Conservation (phyloP, 2,888 invertebrate genomes). For the Sialis lutaria region DNA sequence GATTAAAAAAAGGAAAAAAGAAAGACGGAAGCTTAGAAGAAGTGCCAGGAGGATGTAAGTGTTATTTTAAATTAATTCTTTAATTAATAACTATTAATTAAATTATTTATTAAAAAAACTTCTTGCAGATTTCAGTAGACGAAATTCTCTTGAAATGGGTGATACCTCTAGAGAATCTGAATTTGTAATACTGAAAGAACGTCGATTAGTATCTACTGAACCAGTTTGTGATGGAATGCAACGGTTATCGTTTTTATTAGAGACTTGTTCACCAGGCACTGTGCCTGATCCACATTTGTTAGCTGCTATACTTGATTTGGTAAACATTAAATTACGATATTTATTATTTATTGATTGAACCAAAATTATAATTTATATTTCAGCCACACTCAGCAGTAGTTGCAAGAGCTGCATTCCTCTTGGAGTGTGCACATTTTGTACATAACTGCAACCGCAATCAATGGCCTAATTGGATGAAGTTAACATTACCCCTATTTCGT, state of each 20-base stretch:
- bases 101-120: not conserved
- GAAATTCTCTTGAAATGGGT: constrained; percentile 68
- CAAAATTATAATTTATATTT: constrained; percentile 4
- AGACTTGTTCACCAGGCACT: constrained; percentile 89
- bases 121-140: constrained; percentile 46
- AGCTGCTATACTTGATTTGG: constrained; percentile 86
- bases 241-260: constrained; percentile 79
- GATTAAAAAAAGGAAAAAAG: constrained; percentile 72
- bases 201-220: constrained; percentile 62
- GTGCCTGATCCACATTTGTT: constrained; percentile 93
- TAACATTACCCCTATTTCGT: constrained; percentile 58
- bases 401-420: constrained; percentile 72
- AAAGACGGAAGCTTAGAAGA: constrained; percentile 81
- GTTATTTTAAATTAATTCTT: not conserved
- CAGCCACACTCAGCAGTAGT: constrained; percentile 89
- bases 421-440: constrained; percentile 94
- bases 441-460: constrained; percentile 96
- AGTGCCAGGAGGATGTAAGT: constrained; percentile 56
- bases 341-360: not conserved
- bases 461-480: constrained; percentile 97
- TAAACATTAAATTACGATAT: constrained; percentile 22
- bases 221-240: constrained; percentile 77
- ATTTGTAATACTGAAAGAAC: constrained; percentile 73
- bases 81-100: not conserved
- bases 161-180: constrained; percentile 71